Base-by-base conservation (phyloP, 2,113 vertebrate genomes). In the Ceyx melanurus region DNA sequence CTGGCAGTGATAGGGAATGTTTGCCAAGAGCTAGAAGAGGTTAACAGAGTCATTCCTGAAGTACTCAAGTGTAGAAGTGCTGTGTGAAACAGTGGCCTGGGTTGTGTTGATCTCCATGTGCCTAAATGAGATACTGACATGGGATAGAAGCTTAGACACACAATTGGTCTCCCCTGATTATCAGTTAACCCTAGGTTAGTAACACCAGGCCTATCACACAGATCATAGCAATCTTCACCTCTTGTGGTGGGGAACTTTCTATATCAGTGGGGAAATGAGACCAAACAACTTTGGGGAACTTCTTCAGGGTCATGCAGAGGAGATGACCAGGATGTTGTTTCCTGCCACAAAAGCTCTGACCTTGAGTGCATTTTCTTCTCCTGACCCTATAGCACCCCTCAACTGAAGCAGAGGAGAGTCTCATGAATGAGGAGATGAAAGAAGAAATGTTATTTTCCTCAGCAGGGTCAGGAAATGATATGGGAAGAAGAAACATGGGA, bases 241-340 rank as follows among this genome's bases (percentile, higher is more conserved):
- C 58, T 0, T 1, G 1, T 23, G 19, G 11, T 61, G 62, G 11
- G n/a, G 48, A 86, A 48, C 48, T 91, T 94, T 15, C 20, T 68
- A 2, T 65, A 89, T 82, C 23, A 50, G 4, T 68, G 35, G 26
- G 66, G 61, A 92, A 92, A 65, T 57, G 54, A 92, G 66, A 14
- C 45, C 53, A 65, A 83, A 21, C 35, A n/a, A 29, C 4, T 5
- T 3, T 76, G 42, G 82, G 28, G 53, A 89, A 74, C 51, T 86
- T 79, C 20, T 75, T 57, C 1, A 2, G 62, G 42, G 43, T 91
- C 56, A 74, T 0, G 0, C 18, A 77, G 71, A 91, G 62, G 74
- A 77, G 78, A 40, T 0, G 2, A 40, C 23, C 1, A 1, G 28
- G 13, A 31, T 7, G 1, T 77, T 68, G 8, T 66, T 86, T 72